Evolutionary conservation across 1,140 invertebrate species (phyloP), one percentile per base, ranked within the genome.

Genomic region (Pseudobourletiella spinata): DNA sequence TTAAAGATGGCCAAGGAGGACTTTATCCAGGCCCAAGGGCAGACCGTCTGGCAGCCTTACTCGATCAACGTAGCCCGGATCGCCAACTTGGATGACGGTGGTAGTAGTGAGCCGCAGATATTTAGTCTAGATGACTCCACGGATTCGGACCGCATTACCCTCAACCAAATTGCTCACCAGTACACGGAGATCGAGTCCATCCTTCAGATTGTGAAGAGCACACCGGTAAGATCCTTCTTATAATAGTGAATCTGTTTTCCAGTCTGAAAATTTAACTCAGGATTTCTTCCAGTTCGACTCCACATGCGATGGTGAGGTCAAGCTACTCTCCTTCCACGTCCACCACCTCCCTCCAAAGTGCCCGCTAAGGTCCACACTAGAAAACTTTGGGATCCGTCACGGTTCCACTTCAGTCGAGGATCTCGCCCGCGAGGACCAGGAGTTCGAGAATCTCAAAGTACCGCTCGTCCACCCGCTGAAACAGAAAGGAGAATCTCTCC

Each of bases 81-180:
- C 8, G 29, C n/a, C 30, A 14, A 25, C 14, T 11, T 42, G 11
- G 46, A 50, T 32, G 46, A 14, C 14, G n/a, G 54, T 4, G 24
- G 48, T 16, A 35, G 20, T 54, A 26, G 46, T 2, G 59, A 62
- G 30, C 14, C 43, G 16, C 20, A 29, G 20, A 16, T 25, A 24
- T 52, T 61, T 6, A 3, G 16, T 39, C 24, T 26, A 16, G 59
- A 61, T 11, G 59, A 61, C 15, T 11, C 28, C 6, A 2, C n/a
- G 20, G 54, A 60, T 22, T 26, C 50, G 26, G 66, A 64, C 29
- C 24, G 35, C 2, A 59, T 69, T 25, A 58, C 48, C 14, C 39
- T 66, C 18, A 63, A 58, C 32, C 69, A 70, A 59, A 64, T 70
- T 46, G 67, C 64, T 39, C 64, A 66, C 57, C 69, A 70, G 39